Percentiles rank a stretch among this genome's conserved stretches.
Conservation (phyloP, 2,888 invertebrate species). For the Volucella inflata region DNA sequence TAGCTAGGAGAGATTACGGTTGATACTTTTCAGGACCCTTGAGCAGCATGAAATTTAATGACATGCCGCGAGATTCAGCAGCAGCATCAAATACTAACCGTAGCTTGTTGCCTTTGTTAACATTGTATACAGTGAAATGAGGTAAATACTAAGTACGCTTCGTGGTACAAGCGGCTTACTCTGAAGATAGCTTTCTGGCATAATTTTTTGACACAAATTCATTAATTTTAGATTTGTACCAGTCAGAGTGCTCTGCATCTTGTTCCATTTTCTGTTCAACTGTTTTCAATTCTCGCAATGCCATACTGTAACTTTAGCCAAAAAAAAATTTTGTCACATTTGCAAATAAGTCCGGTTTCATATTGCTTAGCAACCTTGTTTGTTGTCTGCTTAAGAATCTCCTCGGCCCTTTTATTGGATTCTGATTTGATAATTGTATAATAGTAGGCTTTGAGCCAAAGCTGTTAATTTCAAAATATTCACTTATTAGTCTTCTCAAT, state of each 20-base stretch:
- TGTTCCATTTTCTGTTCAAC: conserved; percentile 19
- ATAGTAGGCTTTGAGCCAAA: neutral
- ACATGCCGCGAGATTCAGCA: conserved; percentile 72
- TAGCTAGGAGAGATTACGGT: conserved; percentile 73
- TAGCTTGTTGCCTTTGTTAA: conserved; percentile 73
- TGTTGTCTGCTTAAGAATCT: neutral
- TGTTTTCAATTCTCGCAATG: conserved; percentile 15
- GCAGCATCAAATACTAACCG: conserved; percentile 79
- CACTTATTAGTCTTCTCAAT: neutral
- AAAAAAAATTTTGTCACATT: conserved; percentile 13
- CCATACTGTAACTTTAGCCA: conserved; percentile 24
- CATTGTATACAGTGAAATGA: conserved; percentile 76
- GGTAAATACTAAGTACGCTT: conserved; percentile 46
- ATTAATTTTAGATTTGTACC: neutral
- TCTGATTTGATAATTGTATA: neutral
- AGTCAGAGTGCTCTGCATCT: neutral
- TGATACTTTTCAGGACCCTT: conserved; percentile 78
- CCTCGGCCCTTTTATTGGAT: neutral
- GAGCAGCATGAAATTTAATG: conserved; percentile 77
- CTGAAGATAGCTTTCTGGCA: conserved; percentile 52
- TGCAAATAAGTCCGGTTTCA: conserved; percentile 22
- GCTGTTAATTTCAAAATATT: conserved; percentile 7
- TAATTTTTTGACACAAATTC: conserved; percentile 74
- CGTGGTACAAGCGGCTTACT: conserved; percentile 33
- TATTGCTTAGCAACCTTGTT: neutral